These are phyloP conservation scores for Amphilophus citrinellus DNA, from an alignment of 2,113 vertebrate species.

Conservation along the genomic window DNA sequence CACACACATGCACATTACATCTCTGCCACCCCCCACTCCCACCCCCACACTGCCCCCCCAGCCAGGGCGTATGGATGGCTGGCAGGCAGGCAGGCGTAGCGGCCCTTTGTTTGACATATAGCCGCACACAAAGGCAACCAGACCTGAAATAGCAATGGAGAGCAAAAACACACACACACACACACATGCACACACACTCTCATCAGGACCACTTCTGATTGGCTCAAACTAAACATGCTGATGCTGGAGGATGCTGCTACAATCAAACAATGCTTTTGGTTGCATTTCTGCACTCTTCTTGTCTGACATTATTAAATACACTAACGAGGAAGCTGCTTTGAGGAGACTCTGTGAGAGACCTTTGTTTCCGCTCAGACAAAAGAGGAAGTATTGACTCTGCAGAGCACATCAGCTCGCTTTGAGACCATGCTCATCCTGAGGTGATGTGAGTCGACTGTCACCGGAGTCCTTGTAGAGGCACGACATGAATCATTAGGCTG, in stretches of 20 bases:
- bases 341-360: background rate
- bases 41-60: constrained; percentile 9
- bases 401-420: constrained; percentile 12
- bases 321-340: constrained; percentile 3
- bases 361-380: constrained; percentile 52
- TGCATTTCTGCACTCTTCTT: background rate
- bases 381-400: constrained; percentile 6
- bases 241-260: background rate
- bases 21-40: constrained; percentile 29
- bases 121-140: constrained; percentile 68
- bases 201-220: constrained; percentile 77
- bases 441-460: background rate
- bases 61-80: constrained; percentile 19
- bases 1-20: constrained; percentile 5
- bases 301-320: constrained; percentile 1
- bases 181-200: constrained; percentile 25
- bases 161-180: background rate
- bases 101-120: constrained; percentile 77
- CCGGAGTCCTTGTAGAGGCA: background rate
- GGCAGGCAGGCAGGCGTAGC: constrained; percentile 35
- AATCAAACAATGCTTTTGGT: constrained; percentile 1
- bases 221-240: constrained; percentile 32
- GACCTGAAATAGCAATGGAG: constrained; percentile 47
- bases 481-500: constrained; percentile 13
- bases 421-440: constrained; percentile 4